Base-by-base conservation (phyloP, 2,888 invertebrate species). In the Phyllotreta cruciferae region DNA sequence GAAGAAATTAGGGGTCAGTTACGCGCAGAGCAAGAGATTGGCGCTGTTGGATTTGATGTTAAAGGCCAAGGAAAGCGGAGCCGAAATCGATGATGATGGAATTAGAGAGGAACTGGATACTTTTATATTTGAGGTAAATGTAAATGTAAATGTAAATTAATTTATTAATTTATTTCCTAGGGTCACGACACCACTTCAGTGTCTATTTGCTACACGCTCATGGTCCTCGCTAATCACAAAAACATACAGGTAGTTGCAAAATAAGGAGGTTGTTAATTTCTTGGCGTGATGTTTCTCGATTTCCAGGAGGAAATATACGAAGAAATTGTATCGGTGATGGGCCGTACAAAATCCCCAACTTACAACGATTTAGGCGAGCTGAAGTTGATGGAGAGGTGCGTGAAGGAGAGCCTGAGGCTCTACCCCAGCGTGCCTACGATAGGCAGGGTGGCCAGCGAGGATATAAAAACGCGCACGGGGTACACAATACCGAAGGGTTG, bases 161-260 rank as follows among this genome's bases (percentile, higher is more conserved):
- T n/a, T n/a, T n/a, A n/a, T n/a, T n/a, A n/a, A n/a, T n/a, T n/a
- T n/a, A n/a, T n/a, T 60, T 79, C 79, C 56, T 72, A 86, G 85
- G 86, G 88, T 0, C 88, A 88, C 72, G 89, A 89, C 63, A 89
- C 88, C 0, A 87, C 87, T 0, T 83, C 87, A 0, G 79, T 81
- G 13, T 66, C 67, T 8, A 57, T 74, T 38, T 68, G 67, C 11
- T 75, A 71, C 53, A 66, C 72, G 8, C 56, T 75, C 42, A 68
- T 75, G 50, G 37, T 14, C 10, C 34, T 57, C 24, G 56, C 52
- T 6, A 63, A 58, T 8, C 10, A 60, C 24, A n/a, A 10, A 35
- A 13, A 37, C 38, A 41, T 58, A 39, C 60, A 60, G 54, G 60
- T 60, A 47, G 38, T 0, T 37, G 1, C 6, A 0, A 24, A n/a